A percentile compares a stretch with the other conserved stretches of the same genome.
These are phyloP conservation scores for Mesitornis unicolor DNA, from an alignment of 2,113 vertebrate species.

Conservation along the genomic window DNA sequence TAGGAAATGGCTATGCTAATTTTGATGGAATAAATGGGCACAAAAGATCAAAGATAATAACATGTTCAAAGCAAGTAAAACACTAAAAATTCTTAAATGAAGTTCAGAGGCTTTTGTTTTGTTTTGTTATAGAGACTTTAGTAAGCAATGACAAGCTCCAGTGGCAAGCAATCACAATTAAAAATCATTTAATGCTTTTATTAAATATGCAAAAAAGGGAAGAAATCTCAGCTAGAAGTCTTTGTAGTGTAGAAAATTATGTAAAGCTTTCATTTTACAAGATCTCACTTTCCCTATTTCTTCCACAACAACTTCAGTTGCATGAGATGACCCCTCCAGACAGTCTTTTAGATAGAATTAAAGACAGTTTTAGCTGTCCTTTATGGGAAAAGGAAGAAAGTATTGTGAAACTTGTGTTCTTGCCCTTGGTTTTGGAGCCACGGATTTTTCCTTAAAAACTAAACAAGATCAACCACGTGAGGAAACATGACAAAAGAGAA, in stretches of 20 bases:
- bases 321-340: background rate
- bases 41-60: background rate
- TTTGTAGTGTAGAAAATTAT: background rate
- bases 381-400: background rate
- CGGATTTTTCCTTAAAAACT: background rate
- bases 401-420: background rate
- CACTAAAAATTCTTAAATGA: background rate
- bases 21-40: background rate
- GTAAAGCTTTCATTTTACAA: background rate
- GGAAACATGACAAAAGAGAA: background rate
- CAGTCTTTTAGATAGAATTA: background rate
- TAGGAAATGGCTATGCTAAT: constrained; percentile 5
- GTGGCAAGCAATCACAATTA: background rate
- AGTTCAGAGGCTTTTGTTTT: background rate
- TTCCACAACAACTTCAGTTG: background rate
- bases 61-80: background rate
- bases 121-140: background rate
- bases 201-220: background rate
- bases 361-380: background rate
- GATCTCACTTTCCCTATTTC: background rate
- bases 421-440: background rate
- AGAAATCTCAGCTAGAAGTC: background rate
- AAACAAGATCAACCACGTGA: background rate
- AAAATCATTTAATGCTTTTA: background rate
- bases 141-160: background rate